Conservation (phyloP, 2,113 vertebrate species). For the Larimichthys polyactis region DNA sequence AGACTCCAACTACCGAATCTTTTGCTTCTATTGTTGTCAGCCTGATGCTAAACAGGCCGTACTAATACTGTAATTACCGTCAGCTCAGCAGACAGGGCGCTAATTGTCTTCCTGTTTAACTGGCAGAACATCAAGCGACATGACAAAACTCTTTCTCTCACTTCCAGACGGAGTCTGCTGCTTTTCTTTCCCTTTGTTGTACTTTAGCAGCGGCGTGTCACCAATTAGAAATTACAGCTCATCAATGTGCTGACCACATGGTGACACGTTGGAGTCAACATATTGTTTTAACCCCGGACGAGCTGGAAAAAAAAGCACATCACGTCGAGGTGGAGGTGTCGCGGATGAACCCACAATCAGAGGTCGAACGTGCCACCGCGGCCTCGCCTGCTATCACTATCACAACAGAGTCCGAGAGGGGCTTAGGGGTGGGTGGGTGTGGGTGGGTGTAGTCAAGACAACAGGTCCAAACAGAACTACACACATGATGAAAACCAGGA, state of each 20-base stretch:
- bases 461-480: constrained; percentile 64
- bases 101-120: constrained; percentile 28
- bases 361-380: not conserved
- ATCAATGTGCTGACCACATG: constrained; percentile 58
- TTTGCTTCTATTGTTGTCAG: constrained; percentile 19
- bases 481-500: constrained; percentile 67
- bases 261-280: constrained; percentile 37
- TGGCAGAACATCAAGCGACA: constrained; percentile 54
- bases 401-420: constrained; percentile 31
- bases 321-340: constrained; percentile 29
- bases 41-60: constrained; percentile 20
- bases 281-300: constrained; percentile 50
- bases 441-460: constrained; percentile 54
- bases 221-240: constrained; percentile 23
- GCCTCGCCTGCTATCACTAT: constrained; percentile 37
- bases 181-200: constrained; percentile 17
- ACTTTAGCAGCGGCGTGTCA: not conserved
- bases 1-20: constrained; percentile 4
- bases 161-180: constrained; percentile 21
- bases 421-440: constrained; percentile 8
- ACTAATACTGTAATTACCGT: constrained; percentile 10
- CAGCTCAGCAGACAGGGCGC: not conserved
- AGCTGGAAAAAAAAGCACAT: not conserved
- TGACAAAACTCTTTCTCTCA: constrained; percentile 15
- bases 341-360: not conserved